Base-by-base conservation (phyloP, 2,797 vertebrate species). In the Benthosema pterotum region DNA sequence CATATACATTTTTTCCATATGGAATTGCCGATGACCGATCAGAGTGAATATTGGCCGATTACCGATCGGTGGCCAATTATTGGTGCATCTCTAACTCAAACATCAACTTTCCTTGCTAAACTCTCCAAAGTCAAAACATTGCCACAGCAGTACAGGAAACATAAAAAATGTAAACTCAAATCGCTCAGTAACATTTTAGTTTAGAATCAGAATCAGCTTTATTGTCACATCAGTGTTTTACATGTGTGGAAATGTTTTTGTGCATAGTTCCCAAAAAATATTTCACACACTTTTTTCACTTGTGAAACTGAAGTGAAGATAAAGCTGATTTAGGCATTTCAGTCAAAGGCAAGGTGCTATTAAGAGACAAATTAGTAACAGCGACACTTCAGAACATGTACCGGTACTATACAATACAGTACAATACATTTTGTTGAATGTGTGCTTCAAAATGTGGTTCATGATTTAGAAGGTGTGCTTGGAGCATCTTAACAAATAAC, bases 301-400 rank as follows among this genome's bases (percentile, higher is more conserved):
- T 25, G 22, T 25, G 22, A 25, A 25, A 25, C 22, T 25, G 22
- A 25, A 3, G 22, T 25, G 22, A 25, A 3, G 2, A 25, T 25
- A 25, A 25, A 25, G 22, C 22, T 74, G 69, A 28, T 72, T 78
- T 68, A 66, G 53, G 18, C 45, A 51, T 68, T 77, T 80, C 13
- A 79, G 50, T 60, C 50, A 57, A 50, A n/a, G 2, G 5, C 25
- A 38, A 38, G 32, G 6, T 14, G 16, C 56, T 0, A 6, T 45
- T 32, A 32, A 32, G 28, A 32, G 28, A 32, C 28, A 7, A 38
- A 11, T 38, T 9, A 22, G 47, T 28, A 15, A 57, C 18, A 74
- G 16, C 38, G 52, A 55, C 32, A 65, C 65, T 69, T 17, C 60
- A 67, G 11, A 65, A 67, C 3, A 68, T 0, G 1, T 52, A 28